These are phyloP conservation scores for Osmerus mordax DNA, from an alignment of 2,113 vertebrate genomes.

Conservation along the genomic window DNA sequence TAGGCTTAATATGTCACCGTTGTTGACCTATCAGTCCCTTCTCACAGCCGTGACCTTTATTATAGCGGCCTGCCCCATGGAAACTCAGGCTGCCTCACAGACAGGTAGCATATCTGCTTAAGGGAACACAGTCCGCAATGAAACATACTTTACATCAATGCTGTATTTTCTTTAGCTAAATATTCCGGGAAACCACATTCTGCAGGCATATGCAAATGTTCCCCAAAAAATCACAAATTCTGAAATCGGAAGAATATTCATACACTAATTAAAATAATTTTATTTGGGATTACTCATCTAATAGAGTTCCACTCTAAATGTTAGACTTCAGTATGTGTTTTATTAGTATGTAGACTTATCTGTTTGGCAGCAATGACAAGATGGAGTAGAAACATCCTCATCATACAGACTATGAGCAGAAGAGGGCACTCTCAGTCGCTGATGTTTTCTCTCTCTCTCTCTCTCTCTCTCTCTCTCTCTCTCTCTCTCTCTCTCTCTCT, in stretches of 20 bases:
- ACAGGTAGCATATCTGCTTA: neutral
- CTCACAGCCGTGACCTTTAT: constrained; percentile 22
- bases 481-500: constrained; percentile 25
- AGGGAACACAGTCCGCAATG: neutral
- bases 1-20: constrained; percentile 20
- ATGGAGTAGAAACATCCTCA: constrained; percentile 29
- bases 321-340: neutral
- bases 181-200: no score
- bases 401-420: constrained; percentile 66
- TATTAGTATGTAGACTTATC: constrained; percentile 6
- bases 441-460: constrained; percentile 29
- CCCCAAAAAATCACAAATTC: no score
- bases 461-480: constrained; percentile 24
- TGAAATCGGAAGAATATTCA: no score
- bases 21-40: constrained; percentile 23
- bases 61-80: constrained; percentile 1
- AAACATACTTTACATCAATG: no score
- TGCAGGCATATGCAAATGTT: no score
- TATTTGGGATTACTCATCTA: no score
- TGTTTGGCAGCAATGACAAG: constrained; percentile 18
- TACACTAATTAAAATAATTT: no score
- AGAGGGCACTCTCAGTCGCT: constrained; percentile 76
- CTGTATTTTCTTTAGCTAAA: no score
- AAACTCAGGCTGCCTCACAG: constrained; percentile 2
- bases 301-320: no score